Conservation (phyloP, 2,797 vertebrate genomes). For the Cottoperca gobio region DNA sequence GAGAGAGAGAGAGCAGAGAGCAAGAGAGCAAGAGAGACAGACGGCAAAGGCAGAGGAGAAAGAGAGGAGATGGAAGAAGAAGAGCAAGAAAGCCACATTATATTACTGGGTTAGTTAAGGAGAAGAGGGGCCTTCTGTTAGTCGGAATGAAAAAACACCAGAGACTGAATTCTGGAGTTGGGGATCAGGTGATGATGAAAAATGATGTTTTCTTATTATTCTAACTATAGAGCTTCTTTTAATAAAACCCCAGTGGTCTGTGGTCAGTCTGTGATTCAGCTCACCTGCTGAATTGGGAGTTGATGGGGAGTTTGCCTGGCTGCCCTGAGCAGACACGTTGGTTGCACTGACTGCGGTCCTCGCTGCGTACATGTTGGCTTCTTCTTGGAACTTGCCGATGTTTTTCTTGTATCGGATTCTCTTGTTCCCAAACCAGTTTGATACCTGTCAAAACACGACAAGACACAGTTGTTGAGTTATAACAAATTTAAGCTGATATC, state of each 20-base stretch:
- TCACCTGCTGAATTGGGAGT: slow-evolving; percentile 99
- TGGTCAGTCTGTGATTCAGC: slow-evolving; percentile 31
- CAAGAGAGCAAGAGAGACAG: slow-evolving; percentile 2
- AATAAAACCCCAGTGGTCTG: neutral
- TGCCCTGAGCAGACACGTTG: slow-evolving; percentile 97
- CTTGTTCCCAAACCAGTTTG: slow-evolving; percentile 99
- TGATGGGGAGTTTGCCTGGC: slow-evolving; percentile 99
- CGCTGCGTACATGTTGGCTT: slow-evolving; percentile 99
- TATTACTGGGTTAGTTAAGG: slow-evolving; percentile 56
- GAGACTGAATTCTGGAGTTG: slow-evolving; percentile 66
- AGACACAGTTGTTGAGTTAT: neutral
- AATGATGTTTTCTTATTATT: neutral
- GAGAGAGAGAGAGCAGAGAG: slow-evolving; percentile 26
- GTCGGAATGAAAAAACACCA: slow-evolving; percentile 49
- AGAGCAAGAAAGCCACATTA: slow-evolving; percentile 34
- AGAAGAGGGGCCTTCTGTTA: slow-evolving; percentile 38
- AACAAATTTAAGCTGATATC: neutral
- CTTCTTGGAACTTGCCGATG: slow-evolving; percentile 99
- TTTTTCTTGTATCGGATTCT: slow-evolving; percentile 99
- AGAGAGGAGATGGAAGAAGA: slow-evolving; percentile 35
- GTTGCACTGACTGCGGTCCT: slow-evolving; percentile 97
- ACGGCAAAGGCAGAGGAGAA: slow-evolving; percentile 34
- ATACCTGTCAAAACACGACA: slow-evolving; percentile 87
- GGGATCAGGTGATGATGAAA: slow-evolving; percentile 30
- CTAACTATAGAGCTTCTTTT: neutral